These are phyloP conservation scores for Chelon labrosus DNA, from an alignment of 2,797 vertebrate species.

Conservation along the genomic window DNA sequence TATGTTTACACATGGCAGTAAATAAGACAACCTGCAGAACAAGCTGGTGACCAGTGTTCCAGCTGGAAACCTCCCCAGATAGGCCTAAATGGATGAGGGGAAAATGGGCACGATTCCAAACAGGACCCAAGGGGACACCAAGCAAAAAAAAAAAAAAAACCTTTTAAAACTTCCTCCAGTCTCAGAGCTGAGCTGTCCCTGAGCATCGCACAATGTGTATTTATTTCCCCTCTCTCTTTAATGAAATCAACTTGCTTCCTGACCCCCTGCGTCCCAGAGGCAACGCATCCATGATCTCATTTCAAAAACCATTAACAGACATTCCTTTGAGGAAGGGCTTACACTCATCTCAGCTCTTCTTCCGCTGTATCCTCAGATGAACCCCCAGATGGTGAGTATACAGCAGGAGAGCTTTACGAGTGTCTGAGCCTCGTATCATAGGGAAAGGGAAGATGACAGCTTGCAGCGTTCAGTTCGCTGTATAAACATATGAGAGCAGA, in stretches of 20 bases:
- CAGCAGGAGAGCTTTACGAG: slow-evolving; percentile 24
- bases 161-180: slow-evolving; percentile 54
- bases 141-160: slow-evolving; percentile 28
- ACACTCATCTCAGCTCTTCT: slow-evolving; percentile 28
- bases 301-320: slow-evolving; percentile 57
- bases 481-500: slow-evolving; percentile 73
- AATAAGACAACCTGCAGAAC: slow-evolving; percentile 60
- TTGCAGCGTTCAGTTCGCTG: slow-evolving; percentile 46
- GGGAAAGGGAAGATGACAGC: slow-evolving; percentile 59
- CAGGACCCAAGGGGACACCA: slow-evolving; percentile 31
- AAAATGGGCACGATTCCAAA: slow-evolving; percentile 72
- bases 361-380: slow-evolving; percentile 59
- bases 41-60: slow-evolving; percentile 51
- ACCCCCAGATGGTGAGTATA: slow-evolving; percentile 45
- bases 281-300: slow-evolving; percentile 48
- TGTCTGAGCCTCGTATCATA: slow-evolving; percentile 29
- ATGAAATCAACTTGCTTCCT: slow-evolving; percentile 58
- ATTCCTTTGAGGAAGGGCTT: slow-evolving; percentile 46
- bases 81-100: slow-evolving; percentile 66
- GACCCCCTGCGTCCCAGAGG: slow-evolving; percentile 46
- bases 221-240: slow-evolving; percentile 56
- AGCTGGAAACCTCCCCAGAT: slow-evolving; percentile 67
- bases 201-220: slow-evolving; percentile 35
- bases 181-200: slow-evolving; percentile 28
- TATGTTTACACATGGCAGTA: slow-evolving; percentile 53